Evolutionary conservation across 2,113 vertebrate genomes (phyloP).

Genomic region (Atlantisia rogersi): DNA sequence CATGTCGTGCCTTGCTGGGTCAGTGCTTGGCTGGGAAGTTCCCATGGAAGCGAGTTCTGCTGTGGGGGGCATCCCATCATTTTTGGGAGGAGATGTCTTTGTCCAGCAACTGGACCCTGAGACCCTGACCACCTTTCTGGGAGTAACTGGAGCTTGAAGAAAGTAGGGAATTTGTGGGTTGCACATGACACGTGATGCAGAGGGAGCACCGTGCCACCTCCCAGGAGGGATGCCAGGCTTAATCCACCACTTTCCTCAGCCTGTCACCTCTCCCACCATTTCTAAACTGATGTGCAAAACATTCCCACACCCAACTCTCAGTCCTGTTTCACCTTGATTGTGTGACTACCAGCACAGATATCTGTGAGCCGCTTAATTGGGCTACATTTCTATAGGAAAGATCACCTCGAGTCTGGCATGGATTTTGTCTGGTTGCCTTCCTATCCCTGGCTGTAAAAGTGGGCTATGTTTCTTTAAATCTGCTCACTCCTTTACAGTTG

Average conservation of each 20-base stretch:
- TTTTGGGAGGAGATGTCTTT: neutral
- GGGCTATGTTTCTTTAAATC: conserved; percentile 35
- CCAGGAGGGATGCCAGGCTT: neutral
- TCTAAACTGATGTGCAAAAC: neutral
- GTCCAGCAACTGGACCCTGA: neutral
- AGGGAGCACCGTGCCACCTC: neutral
- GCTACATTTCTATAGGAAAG: neutral
- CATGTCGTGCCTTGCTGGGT: neutral
- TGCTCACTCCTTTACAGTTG: neutral
- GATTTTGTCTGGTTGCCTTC: neutral
- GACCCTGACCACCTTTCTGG: neutral
- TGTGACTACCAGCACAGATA: neutral
- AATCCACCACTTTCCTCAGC: neutral
- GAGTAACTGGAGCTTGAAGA: neutral
- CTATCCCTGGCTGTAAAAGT: neutral
- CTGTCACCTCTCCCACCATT: neutral
- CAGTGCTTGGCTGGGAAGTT: neutral
- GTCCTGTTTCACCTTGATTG: neutral
- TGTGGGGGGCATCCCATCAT: neutral
- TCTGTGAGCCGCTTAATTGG: neutral
- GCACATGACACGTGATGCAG: neutral
- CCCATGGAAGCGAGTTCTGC: neutral
- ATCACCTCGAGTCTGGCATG: neutral
- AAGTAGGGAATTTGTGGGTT: neutral
- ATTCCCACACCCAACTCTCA: neutral